phyloP scores from a whole-genome alignment of 2,113 vertebrate genomes.

The Ameiurus melas region DNA sequence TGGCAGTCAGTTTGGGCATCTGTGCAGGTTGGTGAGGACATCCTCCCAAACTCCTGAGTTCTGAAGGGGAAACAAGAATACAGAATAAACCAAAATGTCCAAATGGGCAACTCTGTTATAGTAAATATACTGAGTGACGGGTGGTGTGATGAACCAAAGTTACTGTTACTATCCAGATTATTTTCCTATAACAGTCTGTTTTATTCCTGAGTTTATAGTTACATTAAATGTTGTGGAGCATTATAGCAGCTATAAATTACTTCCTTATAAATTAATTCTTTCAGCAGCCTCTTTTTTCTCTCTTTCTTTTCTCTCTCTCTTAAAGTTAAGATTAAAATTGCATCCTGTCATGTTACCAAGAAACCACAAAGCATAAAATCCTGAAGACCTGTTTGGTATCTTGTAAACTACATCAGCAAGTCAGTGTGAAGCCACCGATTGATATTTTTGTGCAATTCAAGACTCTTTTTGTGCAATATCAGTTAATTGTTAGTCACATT shows the following conservation, averaged over 20 bases:
- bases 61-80: conserved; percentile 44
- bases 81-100: neutral
- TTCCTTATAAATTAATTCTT: neutral
- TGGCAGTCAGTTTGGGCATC: conserved; percentile 60
- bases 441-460: neutral
- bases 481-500: too few species aligned
- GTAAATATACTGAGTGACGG: neutral
- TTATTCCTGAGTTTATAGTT: neutral
- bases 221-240: neutral
- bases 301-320: neutral
- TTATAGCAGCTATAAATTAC: neutral
- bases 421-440: neutral
- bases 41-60: conserved; percentile 65
- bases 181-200: neutral
- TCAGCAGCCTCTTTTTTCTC: neutral
- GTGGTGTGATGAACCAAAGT: neutral
- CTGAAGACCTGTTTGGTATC: too few species aligned
- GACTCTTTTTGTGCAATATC: neutral
- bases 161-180: neutral
- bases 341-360: neutral
- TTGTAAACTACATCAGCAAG: neutral
- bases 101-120: neutral
- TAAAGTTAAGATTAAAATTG: neutral
- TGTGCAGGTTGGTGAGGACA: conserved; percentile 63
- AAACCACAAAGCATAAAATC: neutral